Evolutionary conservation across 2,797 vertebrate species (phyloP).

Genomic region (Sebastes cheni): DNA sequence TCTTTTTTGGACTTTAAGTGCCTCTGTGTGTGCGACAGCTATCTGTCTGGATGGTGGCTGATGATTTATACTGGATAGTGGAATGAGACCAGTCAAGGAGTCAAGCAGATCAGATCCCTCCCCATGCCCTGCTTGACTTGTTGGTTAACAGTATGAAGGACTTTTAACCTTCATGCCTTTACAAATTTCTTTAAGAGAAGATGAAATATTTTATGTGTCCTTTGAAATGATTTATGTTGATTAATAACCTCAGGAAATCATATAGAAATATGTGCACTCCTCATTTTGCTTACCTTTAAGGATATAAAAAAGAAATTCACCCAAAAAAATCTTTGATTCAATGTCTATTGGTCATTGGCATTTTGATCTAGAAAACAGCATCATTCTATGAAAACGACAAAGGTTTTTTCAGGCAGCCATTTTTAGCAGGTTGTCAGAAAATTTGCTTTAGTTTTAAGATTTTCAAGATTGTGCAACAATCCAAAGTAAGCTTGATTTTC

Average conservation of each 20-base stretch:
- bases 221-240: neutral
- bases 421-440: neutral
- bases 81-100: slow-evolving; percentile 9
- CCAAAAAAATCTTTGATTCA: no score
- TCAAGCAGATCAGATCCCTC: neutral
- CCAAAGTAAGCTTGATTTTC: slow-evolving; percentile 5
- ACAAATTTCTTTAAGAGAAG: neutral
- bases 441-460: neutral
- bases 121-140: neutral
- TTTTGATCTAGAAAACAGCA: neutral
- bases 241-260: neutral
- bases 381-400: neutral
- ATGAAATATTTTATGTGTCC: neutral
- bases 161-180: neutral
- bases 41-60: slow-evolving; percentile 18
- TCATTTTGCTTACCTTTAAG: neutral
- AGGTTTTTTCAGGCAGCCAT: neutral
- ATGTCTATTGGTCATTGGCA: no score
- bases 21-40: slow-evolving; percentile 2
- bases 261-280: neutral
- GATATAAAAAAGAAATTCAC: neutral
- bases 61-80: slow-evolving; percentile 20
- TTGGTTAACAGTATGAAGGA: neutral
- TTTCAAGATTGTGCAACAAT: neutral
- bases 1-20: neutral